A percentile compares a stretch with the other conserved stretches of the same genome.
Evolutionary conservation across 2,113 vertebrate genomes (phyloP).

Genomic region (Delphinus delphis): DNA sequence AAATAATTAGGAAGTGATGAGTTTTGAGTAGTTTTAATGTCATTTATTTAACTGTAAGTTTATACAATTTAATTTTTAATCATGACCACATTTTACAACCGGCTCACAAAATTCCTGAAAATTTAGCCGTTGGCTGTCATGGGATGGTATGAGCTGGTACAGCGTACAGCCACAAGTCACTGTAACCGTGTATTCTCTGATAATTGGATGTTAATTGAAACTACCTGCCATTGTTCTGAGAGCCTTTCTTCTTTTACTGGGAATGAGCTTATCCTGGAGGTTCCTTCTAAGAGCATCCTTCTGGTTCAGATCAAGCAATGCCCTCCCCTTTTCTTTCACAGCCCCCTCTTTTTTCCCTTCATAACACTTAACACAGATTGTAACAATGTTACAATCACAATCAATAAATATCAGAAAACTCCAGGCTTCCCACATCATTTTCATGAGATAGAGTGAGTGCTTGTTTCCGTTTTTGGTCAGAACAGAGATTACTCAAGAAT

Average conservation of each 20-base stretch:
- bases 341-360: rapidly evolving
- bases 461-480: not conserved
- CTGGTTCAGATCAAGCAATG: not conserved
- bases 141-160: not conserved
- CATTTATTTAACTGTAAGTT: not conserved
- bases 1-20: not conserved
- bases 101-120: not conserved
- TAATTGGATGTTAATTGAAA: not conserved
- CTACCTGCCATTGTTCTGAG: not conserved
- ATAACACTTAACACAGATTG: not conserved
- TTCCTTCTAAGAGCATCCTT: not conserved
- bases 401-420: not conserved
- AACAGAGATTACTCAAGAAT: not conserved
- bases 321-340: too few species aligned
- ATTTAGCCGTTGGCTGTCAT: not conserved
- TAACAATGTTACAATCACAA: not conserved
- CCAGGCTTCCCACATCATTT: not conserved
- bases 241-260: not conserved
- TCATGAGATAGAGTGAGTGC: too few species aligned
- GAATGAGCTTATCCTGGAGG: not conserved
- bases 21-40: not conserved
- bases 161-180: too few species aligned
- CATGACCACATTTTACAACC: not conserved
- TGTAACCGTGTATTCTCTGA: rapidly evolving
- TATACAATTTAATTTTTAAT: not conserved